Evolutionary conservation across 2,888 invertebrate species (phyloP).

Genomic region (Nasonovia ribisnigri): DNA sequence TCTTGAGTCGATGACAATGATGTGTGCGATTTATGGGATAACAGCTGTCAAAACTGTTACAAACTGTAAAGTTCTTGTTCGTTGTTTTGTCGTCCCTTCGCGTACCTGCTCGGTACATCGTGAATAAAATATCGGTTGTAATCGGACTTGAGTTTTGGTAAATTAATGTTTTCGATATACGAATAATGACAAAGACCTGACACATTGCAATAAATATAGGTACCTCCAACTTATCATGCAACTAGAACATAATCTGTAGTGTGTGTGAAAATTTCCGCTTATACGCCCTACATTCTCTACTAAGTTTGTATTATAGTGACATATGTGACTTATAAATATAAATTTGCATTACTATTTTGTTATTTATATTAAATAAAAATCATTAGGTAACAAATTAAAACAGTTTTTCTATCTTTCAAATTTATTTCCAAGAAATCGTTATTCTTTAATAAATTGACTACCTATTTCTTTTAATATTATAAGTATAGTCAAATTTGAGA

Average conservation of each 20-base stretch:
- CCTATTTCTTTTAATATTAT: background rate
- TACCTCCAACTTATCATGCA: background rate
- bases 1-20: background rate
- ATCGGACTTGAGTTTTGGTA: background rate
- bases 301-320: background rate
- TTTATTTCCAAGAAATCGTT: background rate
- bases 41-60: background rate
- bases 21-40: constrained; percentile 17
- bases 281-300: background rate
- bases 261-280: background rate
- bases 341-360: too few relatives aligned
- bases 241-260: background rate
- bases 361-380: too few relatives aligned
- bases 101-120: background rate
- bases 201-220: background rate
- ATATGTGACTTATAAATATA: background rate
- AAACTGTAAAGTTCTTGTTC: constrained; percentile 8
- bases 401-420: background rate
- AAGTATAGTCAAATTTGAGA: background rate
- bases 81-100: background rate
- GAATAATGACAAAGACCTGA: background rate
- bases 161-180: constrained; percentile 21
- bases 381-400: background rate
- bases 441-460: background rate
- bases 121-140: background rate